Conservation (phyloP, 2,888 invertebrate species). For the Helleia helle region DNA sequence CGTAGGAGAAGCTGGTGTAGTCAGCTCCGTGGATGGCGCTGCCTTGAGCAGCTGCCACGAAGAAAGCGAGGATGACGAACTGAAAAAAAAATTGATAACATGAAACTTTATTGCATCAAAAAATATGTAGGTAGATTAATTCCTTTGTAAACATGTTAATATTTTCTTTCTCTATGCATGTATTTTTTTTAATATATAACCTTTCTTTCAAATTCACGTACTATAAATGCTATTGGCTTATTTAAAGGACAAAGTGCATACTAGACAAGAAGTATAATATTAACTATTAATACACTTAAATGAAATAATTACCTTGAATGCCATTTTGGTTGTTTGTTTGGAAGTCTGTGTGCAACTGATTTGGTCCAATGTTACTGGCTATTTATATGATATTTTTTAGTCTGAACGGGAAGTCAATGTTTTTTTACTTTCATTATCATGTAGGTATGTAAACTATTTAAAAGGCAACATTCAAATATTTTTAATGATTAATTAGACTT, state of each 20-base stretch:
- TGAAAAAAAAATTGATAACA: conserved; percentile 37
- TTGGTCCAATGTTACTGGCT: neutral
- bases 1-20: conserved; percentile 59
- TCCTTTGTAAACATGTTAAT: too few relatives aligned
- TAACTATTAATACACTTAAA: too few relatives aligned
- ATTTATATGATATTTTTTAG: conserved; percentile 7
- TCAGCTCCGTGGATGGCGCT: conserved; percentile 36
- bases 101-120: neutral
- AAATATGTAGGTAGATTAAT: too few relatives aligned
- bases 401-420: conserved; percentile 8
- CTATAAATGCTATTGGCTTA: too few relatives aligned
- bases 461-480: neutral
- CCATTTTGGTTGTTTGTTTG: conserved; percentile 8
- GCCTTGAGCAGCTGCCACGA: conserved; percentile 45
- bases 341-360: neutral
- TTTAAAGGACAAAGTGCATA: too few relatives aligned
- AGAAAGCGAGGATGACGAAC: conserved; percentile 43
- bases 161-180: too few relatives aligned
- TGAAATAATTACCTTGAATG: conserved; percentile 6
- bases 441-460: neutral
- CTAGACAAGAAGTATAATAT: too few relatives aligned
- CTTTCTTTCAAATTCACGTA: too few relatives aligned
- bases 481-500: neutral
- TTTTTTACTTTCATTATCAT: conserved; percentile 2
- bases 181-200: too few relatives aligned